Base-by-base conservation (phyloP, 2,888 invertebrate species). In the Nomada ferruginata region DNA sequence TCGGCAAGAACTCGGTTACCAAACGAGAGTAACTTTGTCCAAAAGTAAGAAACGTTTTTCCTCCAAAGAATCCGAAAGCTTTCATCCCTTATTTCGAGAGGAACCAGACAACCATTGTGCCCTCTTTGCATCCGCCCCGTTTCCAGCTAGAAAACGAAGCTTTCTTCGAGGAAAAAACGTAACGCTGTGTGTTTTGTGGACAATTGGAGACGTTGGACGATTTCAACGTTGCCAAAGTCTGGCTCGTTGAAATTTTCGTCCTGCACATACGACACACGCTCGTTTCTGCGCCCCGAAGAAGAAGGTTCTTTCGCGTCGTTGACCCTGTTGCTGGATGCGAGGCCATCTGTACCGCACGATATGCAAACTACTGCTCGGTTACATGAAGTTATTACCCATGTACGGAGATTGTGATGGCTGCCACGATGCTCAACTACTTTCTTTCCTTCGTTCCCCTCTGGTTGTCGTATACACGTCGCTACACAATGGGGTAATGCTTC, bases 331-430 rank as follows among this genome's bases (percentile, higher is more conserved):
- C 60, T 60, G 53, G 60, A 50, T 23, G 47, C 47, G 42, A 60
- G 66, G 42, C 66, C 77, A 53, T 1, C 78, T 77, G 50, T 68
- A 53, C 60, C 47, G 79, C 63, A 63, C 75, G 82, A 83, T 85
- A 83, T 83, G 85, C 85, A 83, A 83, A 83, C 76, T 63, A 50
- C 78, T 60, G 74, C 52, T 74, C 70, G 74, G 63, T 73, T 60
- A 52, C 82, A 82, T 71, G 44, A 76, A 85, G 85, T 83, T 85
- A 85, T 85, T 85, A 85, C 53, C 53, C 70, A 55, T 44, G 84
- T 18, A 42, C 70, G 26, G 42, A 47, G 76, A 82, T 82, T 57
- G 70, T 70, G 68, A 70, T 61, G 74, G 44, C 53, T 50, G 52
- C 52, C 44, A 57, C 55, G 29, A 26, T 42, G 13, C 47, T 68